Evolutionary conservation across 2,797 vertebrate genomes (phyloP).

Genomic region (Catamblyrhynchus diadema): DNA sequence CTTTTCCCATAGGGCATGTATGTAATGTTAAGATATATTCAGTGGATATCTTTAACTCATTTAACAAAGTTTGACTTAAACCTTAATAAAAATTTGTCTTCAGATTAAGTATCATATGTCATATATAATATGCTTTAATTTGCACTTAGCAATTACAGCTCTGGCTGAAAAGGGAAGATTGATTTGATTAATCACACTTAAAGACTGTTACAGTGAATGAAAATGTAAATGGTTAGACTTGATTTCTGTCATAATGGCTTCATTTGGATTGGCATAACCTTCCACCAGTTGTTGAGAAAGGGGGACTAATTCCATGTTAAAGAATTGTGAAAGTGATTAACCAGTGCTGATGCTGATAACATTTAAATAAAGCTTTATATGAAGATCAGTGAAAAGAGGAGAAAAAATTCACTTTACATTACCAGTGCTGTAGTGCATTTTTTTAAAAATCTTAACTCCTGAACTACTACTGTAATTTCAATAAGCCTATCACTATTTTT

Average conservation of each 20-base stretch:
- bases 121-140: conserved; percentile 68
- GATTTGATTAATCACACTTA: conserved; percentile 78
- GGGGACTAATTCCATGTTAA: conserved; percentile 67
- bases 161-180: conserved; percentile 57
- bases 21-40: neutral
- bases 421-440: neutral
- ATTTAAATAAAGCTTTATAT: conserved; percentile 41
- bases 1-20: neutral
- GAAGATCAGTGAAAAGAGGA: conserved; percentile 25
- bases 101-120: conserved; percentile 50
- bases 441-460: neutral
- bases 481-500: neutral
- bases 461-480: neutral
- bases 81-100: conserved; percentile 57
- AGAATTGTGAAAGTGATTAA: conserved; percentile 72
- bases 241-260: conserved; percentile 71
- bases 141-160: conserved; percentile 69
- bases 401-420: conserved; percentile 9
- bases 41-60: conserved; percentile 1
- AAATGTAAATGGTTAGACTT: conserved; percentile 65
- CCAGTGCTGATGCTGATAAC: conserved; percentile 31
- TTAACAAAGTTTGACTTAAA: conserved; percentile 53
- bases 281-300: conserved; percentile 51
- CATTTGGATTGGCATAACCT: conserved; percentile 60
- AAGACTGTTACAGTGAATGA: conserved; percentile 55